Conservation (phyloP, 2,113 vertebrate species). For the Plestiodon gilberti region DNA sequence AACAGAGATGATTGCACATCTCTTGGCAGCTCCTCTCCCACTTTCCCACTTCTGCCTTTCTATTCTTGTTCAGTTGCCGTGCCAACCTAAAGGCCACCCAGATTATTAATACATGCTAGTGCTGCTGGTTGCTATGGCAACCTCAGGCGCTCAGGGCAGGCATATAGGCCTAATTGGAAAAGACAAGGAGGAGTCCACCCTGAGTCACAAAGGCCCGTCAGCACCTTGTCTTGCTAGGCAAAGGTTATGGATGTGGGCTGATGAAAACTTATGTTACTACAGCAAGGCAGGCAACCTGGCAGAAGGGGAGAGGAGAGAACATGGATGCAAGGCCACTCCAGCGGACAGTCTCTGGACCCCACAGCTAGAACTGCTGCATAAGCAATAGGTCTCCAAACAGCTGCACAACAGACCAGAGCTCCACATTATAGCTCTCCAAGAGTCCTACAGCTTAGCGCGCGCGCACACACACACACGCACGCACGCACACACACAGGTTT, state of each 20-base stretch:
- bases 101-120: slow-evolving; percentile 72
- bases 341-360: not conserved
- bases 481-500: too few relatives aligned
- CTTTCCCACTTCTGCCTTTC: slow-evolving; percentile 56
- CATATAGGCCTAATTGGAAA: slow-evolving; percentile 58
- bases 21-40: slow-evolving; percentile 34
- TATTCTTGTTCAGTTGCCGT: slow-evolving; percentile 72
- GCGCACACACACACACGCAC: too few relatives aligned
- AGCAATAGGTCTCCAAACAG: not conserved
- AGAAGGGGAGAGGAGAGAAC: not conserved
- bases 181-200: slow-evolving; percentile 42
- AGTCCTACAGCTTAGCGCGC: not conserved
- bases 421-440: not conserved
- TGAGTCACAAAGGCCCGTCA: slow-evolving; percentile 39
- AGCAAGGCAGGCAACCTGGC: not conserved
- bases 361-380: not conserved
- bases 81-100: slow-evolving; percentile 70
- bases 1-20: slow-evolving; percentile 45
- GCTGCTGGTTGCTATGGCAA: slow-evolving; percentile 69
- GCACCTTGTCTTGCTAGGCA: slow-evolving; percentile 29
- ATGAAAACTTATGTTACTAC: not conserved
- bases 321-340: rapidly evolving
- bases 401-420: not conserved
- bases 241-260: not conserved
- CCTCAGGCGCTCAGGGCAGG: slow-evolving; percentile 51